These are phyloP conservation scores for Urosaurus nigricauda DNA, from an alignment of 2,797 vertebrate genomes.

Conservation along the genomic window DNA sequence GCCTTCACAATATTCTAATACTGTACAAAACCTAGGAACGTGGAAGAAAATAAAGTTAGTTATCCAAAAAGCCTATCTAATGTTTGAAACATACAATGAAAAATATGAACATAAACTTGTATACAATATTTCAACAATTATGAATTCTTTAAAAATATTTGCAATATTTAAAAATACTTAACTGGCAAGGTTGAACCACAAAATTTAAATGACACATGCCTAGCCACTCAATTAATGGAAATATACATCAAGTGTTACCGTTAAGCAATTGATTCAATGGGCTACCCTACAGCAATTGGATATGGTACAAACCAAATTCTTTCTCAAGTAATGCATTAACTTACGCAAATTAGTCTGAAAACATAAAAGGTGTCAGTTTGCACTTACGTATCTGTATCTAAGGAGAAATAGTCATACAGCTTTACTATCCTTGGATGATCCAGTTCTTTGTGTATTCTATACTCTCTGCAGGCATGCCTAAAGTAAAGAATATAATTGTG, in stretches of 20 bases:
- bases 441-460: constrained; percentile 99
- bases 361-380: neutral
- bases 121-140: constrained; percentile 37
- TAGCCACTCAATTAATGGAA: no score
- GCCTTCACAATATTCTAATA: constrained; percentile 99
- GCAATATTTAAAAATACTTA: neutral
- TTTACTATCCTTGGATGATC: constrained; percentile 99
- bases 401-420: constrained; percentile 99
- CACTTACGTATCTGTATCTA: constrained; percentile 98
- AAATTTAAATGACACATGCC: neutral
- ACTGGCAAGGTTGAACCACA: neutral
- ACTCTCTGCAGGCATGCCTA: constrained; percentile 98
- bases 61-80: neutral
- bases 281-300: no score
- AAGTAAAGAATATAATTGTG: constrained; percentile 73
- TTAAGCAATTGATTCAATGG: no score
- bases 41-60: constrained; percentile 51
- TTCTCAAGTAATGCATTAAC: constrained; percentile 15
- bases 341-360: constrained; percentile 34
- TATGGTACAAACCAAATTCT: constrained; percentile 13
- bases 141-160: constrained; percentile 19
- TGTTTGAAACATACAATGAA: constrained; percentile 29
- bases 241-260: no score
- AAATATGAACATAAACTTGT: constrained; percentile 26
- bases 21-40: constrained; percentile 93